Evolutionary conservation across 2,797 vertebrate genomes (phyloP).

Genomic region (Salarias fasciatus): DNA sequence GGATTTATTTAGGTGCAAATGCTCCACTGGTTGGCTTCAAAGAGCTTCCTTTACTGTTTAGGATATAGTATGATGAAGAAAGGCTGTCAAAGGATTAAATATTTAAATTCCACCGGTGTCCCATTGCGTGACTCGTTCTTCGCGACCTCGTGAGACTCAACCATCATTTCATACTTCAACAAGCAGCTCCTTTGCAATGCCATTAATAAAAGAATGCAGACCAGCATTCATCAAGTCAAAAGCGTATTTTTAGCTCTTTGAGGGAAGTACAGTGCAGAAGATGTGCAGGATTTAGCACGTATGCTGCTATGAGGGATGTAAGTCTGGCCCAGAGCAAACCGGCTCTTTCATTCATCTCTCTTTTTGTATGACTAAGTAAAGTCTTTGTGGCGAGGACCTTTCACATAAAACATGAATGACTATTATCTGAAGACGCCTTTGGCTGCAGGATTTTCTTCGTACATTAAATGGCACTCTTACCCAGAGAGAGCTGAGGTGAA

Average conservation of each 20-base stretch:
- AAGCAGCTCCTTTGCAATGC: constrained; percentile 23
- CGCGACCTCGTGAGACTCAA: constrained; percentile 38
- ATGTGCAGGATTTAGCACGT: constrained; percentile 7
- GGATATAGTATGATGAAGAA: constrained; percentile 11
- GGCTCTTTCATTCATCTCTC: constrained; percentile 31
- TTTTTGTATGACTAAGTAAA: constrained; percentile 24
- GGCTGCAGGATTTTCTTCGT: constrained; percentile 16
- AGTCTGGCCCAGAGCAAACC: constrained; percentile 16
- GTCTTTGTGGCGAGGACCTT: constrained; percentile 19
- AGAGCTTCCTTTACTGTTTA: background rate
- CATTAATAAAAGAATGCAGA: constrained; percentile 29
- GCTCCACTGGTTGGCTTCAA: too few relatives aligned
- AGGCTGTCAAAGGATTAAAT: constrained; percentile 30
- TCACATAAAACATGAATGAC: constrained; percentile 34
- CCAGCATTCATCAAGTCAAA: constrained; percentile 23
- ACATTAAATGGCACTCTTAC: constrained; percentile 17
- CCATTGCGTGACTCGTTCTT: constrained; percentile 58
- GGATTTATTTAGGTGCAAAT: too few relatives aligned
- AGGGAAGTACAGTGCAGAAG: constrained; percentile 5
- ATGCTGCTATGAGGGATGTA: background rate
- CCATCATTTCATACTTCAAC: constrained; percentile 42
- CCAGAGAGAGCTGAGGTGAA: constrained; percentile 13
- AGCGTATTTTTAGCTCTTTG: constrained; percentile 30
- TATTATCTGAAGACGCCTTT: constrained; percentile 20
- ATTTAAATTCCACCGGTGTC: constrained; percentile 41